Evolutionary conservation across 1,140 invertebrate species (phyloP).

Genomic region (Macrotrachela quadricornifera): DNA sequence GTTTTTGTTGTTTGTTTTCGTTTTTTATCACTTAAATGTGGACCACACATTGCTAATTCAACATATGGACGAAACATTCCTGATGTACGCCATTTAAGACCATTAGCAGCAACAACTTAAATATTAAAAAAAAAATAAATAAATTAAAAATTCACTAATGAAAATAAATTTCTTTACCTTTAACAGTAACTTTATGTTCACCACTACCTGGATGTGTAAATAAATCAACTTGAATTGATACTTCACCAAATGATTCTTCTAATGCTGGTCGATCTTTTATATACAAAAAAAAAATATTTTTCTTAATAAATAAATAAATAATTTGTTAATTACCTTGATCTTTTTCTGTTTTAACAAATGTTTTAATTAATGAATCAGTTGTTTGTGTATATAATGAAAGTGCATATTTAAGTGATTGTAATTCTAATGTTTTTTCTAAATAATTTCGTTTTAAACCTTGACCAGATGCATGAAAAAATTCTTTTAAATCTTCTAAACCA

Average conservation of each 20-base stretch:
- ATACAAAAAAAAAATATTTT: slow-evolving; percentile 25
- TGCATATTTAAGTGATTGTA: slow-evolving; percentile 86
- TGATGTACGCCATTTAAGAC: slow-evolving; percentile 82
- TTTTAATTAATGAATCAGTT: slow-evolving; percentile 94
- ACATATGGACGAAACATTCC: slow-evolving; percentile 96
- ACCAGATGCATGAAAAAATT: slow-evolving; percentile 94
- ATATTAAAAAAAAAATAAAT: too few species aligned
- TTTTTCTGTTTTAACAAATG: slow-evolving; percentile 83
- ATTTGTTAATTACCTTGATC: slow-evolving; percentile 78
- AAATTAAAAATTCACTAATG: too few species aligned
- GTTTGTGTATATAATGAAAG: slow-evolving; percentile 96
- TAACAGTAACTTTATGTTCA: slow-evolving; percentile 95
- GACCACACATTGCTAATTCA: slow-evolving; percentile 92
- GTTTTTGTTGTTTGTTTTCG: slow-evolving; percentile 92
- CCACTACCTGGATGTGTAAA: slow-evolving; percentile 96
- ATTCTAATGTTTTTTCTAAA: slow-evolving; percentile 84
- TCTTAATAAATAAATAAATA: too few species aligned
- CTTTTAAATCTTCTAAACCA: slow-evolving; percentile 89
- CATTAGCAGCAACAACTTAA: slow-evolving; percentile 93
- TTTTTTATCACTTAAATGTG: slow-evolving; percentile 87
- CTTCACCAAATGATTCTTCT: slow-evolving; percentile 77
- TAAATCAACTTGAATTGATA: slow-evolving; percentile 88
- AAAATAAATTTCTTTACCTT: too few species aligned
- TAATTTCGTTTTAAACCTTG: slow-evolving; percentile 98
- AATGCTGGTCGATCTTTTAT: slow-evolving; percentile 32